These are phyloP conservation scores for Haplotaxodon microlepis DNA, from an alignment of 2,113 vertebrate species.

Conservation along the genomic window DNA sequence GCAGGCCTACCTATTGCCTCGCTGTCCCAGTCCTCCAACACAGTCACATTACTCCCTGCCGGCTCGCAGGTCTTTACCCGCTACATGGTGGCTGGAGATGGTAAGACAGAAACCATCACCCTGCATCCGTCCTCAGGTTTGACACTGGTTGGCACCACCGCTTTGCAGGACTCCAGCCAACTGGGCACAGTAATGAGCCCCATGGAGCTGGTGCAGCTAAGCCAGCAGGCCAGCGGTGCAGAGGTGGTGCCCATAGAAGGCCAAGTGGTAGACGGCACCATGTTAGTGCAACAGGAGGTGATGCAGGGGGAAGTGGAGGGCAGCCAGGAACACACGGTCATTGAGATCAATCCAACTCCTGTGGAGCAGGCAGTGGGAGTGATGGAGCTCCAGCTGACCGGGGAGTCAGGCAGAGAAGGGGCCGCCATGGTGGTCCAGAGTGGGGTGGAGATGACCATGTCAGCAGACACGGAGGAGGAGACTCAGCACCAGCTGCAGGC, in stretches of 20 bases:
- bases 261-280: slow-evolving; percentile 48
- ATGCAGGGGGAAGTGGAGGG: slow-evolving; percentile 31
- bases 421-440: slow-evolving; percentile 74
- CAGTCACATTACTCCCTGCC: slow-evolving; percentile 74
- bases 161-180: slow-evolving; percentile 78
- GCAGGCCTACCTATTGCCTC: slow-evolving; percentile 82
- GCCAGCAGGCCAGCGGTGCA: slow-evolving; percentile 70
- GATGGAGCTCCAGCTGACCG: slow-evolving; percentile 70
- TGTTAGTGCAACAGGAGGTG: slow-evolving; percentile 58
- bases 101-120: slow-evolving; percentile 81
- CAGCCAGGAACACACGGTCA: slow-evolving; percentile 71
- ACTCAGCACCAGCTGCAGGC: slow-evolving; percentile 46
- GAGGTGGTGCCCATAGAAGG: slow-evolving; percentile 46
- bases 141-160: slow-evolving; percentile 80
- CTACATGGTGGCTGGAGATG: slow-evolving; percentile 75
- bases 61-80: slow-evolving; percentile 86
- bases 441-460: slow-evolving; percentile 74
- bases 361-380: slow-evolving; percentile 54
- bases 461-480: slow-evolving; percentile 26
- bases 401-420: slow-evolving; percentile 42
- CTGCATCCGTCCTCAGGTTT: slow-evolving; percentile 86
- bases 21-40: slow-evolving; percentile 72
- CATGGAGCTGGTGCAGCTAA: slow-evolving; percentile 85
- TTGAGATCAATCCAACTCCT: slow-evolving; percentile 83
- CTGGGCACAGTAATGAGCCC: slow-evolving; percentile 81